These are phyloP conservation scores for Mechanitis messenoides DNA, from an alignment of 2,888 invertebrate species.

Conservation along the genomic window DNA sequence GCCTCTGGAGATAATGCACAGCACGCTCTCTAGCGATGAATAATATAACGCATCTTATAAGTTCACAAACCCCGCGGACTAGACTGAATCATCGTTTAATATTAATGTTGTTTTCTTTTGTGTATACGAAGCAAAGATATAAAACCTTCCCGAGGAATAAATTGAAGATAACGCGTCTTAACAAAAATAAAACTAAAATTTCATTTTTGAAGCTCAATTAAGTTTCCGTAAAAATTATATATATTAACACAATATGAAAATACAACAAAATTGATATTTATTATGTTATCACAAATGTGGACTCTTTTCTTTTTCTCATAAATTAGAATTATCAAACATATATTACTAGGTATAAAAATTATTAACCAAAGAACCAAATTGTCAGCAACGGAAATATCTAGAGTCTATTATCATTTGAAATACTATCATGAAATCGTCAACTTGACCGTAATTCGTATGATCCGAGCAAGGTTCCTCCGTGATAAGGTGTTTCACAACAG, in stretches of 20 bases:
- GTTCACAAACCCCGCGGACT: constrained; percentile 49
- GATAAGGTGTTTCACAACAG: constrained; percentile 75
- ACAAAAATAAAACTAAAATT: too few relatives aligned
- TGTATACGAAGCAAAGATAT: too few relatives aligned
- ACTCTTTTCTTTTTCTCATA: too few relatives aligned
- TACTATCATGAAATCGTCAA: constrained; percentile 71
- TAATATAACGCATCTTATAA: constrained; percentile 59
- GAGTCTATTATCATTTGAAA: constrained; percentile 53
- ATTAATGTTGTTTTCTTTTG: too few relatives aligned
- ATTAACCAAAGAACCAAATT: constrained; percentile 14
- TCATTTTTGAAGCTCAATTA: constrained; percentile 6
- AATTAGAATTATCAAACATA: too few relatives aligned
- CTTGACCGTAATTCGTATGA: constrained; percentile 76
- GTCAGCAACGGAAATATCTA: constrained; percentile 41
- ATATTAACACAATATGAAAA: too few relatives aligned
- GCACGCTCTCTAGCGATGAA: constrained; percentile 62
- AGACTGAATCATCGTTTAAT: background rate
- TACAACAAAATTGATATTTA: too few relatives aligned
- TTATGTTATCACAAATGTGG: too few relatives aligned
- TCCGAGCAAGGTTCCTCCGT: constrained; percentile 66
- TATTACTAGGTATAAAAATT: constrained; percentile 1
- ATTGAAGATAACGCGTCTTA: background rate
- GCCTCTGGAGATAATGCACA: constrained; percentile 70
- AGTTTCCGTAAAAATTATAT: background rate
- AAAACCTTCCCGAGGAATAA: constrained; percentile 14